phyloP scores from a whole-genome alignment of 1,140 invertebrate genomes.

The Aleiodes sp. region DNA sequence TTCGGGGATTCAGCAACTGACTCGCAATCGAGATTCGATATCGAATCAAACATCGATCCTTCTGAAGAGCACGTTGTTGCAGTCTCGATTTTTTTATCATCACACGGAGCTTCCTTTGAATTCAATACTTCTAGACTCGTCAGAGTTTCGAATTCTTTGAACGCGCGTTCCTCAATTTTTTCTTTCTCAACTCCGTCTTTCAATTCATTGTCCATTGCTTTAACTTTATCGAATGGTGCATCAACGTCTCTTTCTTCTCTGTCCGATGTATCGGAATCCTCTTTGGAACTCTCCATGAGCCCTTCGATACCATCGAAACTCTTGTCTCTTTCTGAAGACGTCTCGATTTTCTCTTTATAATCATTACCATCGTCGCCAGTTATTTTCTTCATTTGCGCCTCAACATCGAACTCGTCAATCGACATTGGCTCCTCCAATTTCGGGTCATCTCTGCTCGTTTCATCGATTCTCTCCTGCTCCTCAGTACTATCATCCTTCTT shows the following conservation, averaged over 20 bases:
- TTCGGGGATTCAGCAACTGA: slow-evolving; percentile 40
- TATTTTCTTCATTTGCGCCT: slow-evolving; percentile 62
- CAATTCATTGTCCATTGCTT: neutral
- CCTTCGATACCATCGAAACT: slow-evolving; percentile 62
- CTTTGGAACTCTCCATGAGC: slow-evolving; percentile 62
- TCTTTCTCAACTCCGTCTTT: neutral
- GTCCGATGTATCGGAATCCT: slow-evolving; percentile 54
- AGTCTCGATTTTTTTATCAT: slow-evolving; percentile 33
- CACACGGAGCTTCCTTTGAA: neutral
- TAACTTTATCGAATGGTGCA: neutral
- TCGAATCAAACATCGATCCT: slow-evolving; percentile 50
- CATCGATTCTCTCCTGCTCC: slow-evolving; percentile 26
- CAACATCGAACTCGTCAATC: slow-evolving; percentile 62
- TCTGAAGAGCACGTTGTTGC: slow-evolving; percentile 36
- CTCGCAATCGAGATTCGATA: slow-evolving; percentile 47
- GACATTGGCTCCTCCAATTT: slow-evolving; percentile 32
- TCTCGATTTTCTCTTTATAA: slow-evolving; percentile 58
- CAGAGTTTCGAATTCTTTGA: slow-evolving; percentile 43
- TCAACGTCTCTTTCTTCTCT: slow-evolving; percentile 3
- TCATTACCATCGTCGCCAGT: slow-evolving; percentile 61
- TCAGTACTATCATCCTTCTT: slow-evolving; percentile 23
- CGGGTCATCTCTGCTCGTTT: neutral
- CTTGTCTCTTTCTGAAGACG: slow-evolving; percentile 48
- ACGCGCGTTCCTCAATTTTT: slow-evolving; percentile 38
- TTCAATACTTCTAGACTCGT: neutral